Evolutionary conservation across 2,888 invertebrate species (phyloP), one percentile per base, ranked within the genome.

Genomic region (Drosophila kuntzei): DNA sequence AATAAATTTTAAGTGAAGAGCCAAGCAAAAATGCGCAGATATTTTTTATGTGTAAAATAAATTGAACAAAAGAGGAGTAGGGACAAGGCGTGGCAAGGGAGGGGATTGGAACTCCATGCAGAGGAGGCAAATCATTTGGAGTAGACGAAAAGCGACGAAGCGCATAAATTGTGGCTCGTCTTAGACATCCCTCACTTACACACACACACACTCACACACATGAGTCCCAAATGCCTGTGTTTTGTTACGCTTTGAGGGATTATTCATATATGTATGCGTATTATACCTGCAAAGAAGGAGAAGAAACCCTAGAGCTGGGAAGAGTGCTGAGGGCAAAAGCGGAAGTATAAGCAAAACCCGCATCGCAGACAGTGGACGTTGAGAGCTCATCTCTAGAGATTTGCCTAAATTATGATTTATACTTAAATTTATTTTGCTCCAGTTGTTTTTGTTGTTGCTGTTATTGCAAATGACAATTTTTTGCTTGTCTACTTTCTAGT

Each of bases 361-460:
- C 70, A 80, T 37, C 57, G 43, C 51, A 51, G 43, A 47, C 62
- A 62, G 68, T 47, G 61, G 53, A 74, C 69, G 80, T 73, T 79
- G 85, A 82, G 79, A 80, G 86, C 86, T 87, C 86, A 85, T 85
- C 85, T 83, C 85, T 57, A 67, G 85, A 85, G 85, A 85, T 80
- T 87, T 83, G 79, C 71, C 88, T 83, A 85, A 87, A 87, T 85
- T 85, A 87, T 85, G 88, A 85, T 85, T 85, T 85, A 87, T 85
- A 80, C 71, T 61, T 73, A 63, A 72, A 73, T 85, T 76, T 73
- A 69, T 74, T 69, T 72, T 71, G 53, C 59, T 55, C 43, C 22
- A 54, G 14, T 43, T 43, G 29, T 12, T 54, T 41, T 11, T 20
- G 18, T 7, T n/a, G 3, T 20, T 32, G n/a, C 5, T 50, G n/a